A percentile compares a stretch with the other conserved stretches of the same genome.
phyloP scores from a whole-genome alignment of 2,797 vertebrate species.

The Sylvilagus floridanus region DNA sequence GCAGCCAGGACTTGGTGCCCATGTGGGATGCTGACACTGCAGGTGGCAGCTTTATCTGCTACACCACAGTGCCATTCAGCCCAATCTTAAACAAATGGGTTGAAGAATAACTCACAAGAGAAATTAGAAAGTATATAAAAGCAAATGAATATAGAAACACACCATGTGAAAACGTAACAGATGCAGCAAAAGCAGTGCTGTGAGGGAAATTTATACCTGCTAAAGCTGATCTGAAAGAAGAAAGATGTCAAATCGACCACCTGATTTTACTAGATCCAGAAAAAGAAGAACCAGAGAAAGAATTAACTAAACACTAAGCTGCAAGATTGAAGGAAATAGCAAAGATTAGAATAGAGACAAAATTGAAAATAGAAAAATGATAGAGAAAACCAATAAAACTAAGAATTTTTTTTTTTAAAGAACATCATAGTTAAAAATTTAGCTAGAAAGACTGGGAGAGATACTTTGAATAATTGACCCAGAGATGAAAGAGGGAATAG shows the following conservation, averaged over 20 bases:
- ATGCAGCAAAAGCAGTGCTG: neutral
- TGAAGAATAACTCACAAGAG: neutral
- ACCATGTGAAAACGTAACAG: neutral
- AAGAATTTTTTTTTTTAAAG: neutral
- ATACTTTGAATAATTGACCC: neutral
- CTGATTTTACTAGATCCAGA: neutral
- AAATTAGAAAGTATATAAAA: neutral
- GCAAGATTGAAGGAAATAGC: neutral
- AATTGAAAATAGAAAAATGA: neutral
- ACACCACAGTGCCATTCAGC: no score
- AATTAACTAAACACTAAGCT: neutral
- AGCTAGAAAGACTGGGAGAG: neutral
- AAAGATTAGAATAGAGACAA: neutral
- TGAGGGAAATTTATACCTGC: neutral
- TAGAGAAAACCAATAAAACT: neutral
- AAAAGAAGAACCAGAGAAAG: neutral
- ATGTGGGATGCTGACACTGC: no score
- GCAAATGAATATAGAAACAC: neutral
- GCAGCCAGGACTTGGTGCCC: no score
- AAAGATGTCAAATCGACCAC: neutral
- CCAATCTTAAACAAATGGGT: no score
- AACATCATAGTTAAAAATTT: neutral
- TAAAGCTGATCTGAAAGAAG: no score
- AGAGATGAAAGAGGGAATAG: neutral
- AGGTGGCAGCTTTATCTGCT: no score